Percentiles rank a stretch among this genome's conserved stretches.
Conservation (phyloP, 2,113 vertebrate genomes). For the Zosterops borbonicus region DNA sequence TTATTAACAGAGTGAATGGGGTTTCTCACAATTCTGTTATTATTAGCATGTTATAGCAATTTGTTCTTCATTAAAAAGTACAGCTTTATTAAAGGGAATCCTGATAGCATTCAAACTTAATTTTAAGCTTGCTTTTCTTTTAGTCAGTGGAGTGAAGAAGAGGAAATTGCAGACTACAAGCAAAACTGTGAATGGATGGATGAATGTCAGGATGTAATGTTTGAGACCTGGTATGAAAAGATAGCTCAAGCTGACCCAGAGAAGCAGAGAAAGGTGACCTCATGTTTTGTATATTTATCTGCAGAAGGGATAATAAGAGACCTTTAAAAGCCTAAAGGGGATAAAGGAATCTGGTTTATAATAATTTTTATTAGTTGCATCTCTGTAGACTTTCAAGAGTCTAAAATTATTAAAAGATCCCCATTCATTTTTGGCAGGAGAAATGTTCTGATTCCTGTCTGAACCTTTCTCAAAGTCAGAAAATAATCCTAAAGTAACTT, state of each 20-base stretch:
- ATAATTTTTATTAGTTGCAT: not conserved
- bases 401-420: not conserved
- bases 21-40: not conserved
- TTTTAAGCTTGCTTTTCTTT: conserved; percentile 35
- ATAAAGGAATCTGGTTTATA: not conserved
- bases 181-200: conserved; percentile 98
- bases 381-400: not conserved
- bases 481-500: not conserved
- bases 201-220: conserved; percentile 94
- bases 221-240: conserved; percentile 97
- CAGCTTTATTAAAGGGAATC: not conserved
- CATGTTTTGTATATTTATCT: conserved; percentile 2
- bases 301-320: not conserved
- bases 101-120: not conserved
- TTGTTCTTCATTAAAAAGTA: not conserved
- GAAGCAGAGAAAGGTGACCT: conserved; percentile 89
- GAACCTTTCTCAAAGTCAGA: not conserved
- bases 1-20: not conserved
- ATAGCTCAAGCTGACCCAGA: conserved; percentile 88
- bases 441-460: not conserved
- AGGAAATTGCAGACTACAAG: conserved; percentile 94
- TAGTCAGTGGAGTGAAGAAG: conserved; percentile 96
- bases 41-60: not conserved
- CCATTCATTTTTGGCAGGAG: not conserved
- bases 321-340: not conserved